Base-by-base conservation (phyloP, 2,797 vertebrate genomes). In the Acestrorhynchus altus region DNA sequence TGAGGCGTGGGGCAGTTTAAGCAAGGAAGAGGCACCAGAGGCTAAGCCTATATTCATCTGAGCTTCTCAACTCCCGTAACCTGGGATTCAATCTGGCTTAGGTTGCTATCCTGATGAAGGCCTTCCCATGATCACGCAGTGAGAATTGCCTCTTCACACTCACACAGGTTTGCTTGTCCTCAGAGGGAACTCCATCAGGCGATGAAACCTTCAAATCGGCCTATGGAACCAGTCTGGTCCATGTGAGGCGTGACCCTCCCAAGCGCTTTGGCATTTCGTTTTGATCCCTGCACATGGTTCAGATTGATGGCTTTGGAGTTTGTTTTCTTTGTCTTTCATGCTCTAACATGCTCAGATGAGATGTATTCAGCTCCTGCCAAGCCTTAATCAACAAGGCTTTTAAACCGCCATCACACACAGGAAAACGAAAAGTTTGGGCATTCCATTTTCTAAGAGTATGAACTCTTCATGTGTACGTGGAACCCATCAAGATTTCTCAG, bases 1-100 rank as follows among this genome's bases (percentile, higher is more conserved):
- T 89, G 67, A 76, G 72, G 84, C 83, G 80, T 78, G 67, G 80
- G 56, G 67, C 83, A 81, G 80, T 83, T 77, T 71, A 42, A 18
- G 60, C 71, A 72, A 84, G 83, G 83, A 39, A 39, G 18, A 82
- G 67, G 22, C 42, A 66, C 15, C 71, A 67, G 79, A 86, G 79
- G 87, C 86, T 90, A 92, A 93, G 87, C 86, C 83, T 83, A 63
- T 85, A 88, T 86, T 90, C 87, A 91, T 84, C 78, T 86, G 86
- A 90, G 85, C 83, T 13, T 39, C 84, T 87, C 81, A 89, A 83
- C 87, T 89, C 88, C 84, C 82, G 80, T 88, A 89, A 91, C 88
- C 84, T 86, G 72, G 61, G 70, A 83, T 78, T 81, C 78, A 76
- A 86, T 81, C 71, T 80, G 68, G 24, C 86, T 84, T 80, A 85